Base-by-base conservation (phyloP, 2,888 invertebrate genomes). In the Andricus curvator region DNA sequence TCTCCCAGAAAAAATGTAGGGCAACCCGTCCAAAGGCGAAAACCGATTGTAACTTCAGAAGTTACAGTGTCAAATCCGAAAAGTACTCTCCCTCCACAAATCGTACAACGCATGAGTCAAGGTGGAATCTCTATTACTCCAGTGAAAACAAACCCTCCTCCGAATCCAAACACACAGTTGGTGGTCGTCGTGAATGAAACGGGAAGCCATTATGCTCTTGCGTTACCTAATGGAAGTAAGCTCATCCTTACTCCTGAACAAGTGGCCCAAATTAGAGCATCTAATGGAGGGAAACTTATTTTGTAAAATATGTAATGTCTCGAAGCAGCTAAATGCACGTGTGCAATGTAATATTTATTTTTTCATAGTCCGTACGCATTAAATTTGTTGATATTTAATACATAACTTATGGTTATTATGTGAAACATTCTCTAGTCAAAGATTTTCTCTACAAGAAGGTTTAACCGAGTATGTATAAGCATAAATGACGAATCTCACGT, bases 161-260 rank as follows among this genome's bases (percentile, higher is more conserved):
- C 68, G 4, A 77, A 81, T 22, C 76, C 67, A 6, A 85, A 82
- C 5, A 87, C 88, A 5, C 91, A 92, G 70, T 60, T 92, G 13
- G 92, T 92, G 4, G 92, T 92, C 1, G 92, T 92, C 5, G 91
- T 92, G 1, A 92, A 92, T 64, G 92, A 92, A 80, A 92, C 92
- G 1, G 92, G 92, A 60, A 92, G 91, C 80, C 92, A 92, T 83
- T 93, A 93, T 80, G 93, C 92, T 11, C 85, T 93, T 51, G 89
- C 91, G n/a, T 81, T 93, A 20, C 92, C 93, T 0, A 92, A 93
- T 67, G 93, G 93, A 1, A 91, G 92, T 80, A 93, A 92, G 81
- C 85, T 93, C 0, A 92, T 93, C 51, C 87, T 93, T 1, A 93
- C 93, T 1, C 91, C 91, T 4, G 92, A 93, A 78, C 93, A 93